These are phyloP conservation scores for Branchipolynoe longqiensis DNA, from an alignment of 2,888 invertebrate genomes.

Conservation along the genomic window DNA sequence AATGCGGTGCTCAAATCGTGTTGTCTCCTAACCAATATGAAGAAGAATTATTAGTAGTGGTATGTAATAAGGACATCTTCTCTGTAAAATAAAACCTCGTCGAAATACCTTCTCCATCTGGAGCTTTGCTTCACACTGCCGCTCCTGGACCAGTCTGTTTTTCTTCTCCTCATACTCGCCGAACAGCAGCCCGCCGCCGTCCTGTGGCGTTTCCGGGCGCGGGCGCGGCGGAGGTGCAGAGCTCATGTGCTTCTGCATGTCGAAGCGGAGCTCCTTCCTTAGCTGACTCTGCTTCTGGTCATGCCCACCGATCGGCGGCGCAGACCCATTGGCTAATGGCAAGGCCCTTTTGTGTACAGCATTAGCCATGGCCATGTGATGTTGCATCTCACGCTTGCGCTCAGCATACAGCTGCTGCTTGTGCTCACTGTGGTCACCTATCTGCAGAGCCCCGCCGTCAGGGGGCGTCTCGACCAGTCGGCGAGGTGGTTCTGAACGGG, in stretches of 20 bases:
- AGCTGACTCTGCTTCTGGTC: background rate
- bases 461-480: background rate
- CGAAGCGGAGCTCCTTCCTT: background rate
- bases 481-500: background rate
- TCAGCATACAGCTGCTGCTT: constrained; percentile 72
- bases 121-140: constrained; percentile 29
- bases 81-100: too few relatives aligned
- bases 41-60: too few relatives aligned
- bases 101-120: constrained; percentile 45
- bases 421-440: constrained; percentile 73
- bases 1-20: too few relatives aligned
- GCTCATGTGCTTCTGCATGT: constrained; percentile 45
- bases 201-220: constrained; percentile 21
- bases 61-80: too few relatives aligned
- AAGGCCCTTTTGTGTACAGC: background rate
- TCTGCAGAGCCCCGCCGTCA: background rate
- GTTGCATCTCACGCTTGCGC: constrained; percentile 69
- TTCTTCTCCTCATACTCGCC: constrained; percentile 29
- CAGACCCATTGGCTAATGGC: background rate
- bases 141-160: constrained; percentile 32
- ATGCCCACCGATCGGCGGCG: constrained; percentile 1
- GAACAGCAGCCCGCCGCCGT: background rate
- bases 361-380: constrained; percentile 23
- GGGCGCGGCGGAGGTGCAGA: background rate
- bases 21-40: too few relatives aligned